Evolutionary conservation across 2,113 vertebrate genomes (phyloP).

Genomic region (Leptodactylus fuscus): DNA sequence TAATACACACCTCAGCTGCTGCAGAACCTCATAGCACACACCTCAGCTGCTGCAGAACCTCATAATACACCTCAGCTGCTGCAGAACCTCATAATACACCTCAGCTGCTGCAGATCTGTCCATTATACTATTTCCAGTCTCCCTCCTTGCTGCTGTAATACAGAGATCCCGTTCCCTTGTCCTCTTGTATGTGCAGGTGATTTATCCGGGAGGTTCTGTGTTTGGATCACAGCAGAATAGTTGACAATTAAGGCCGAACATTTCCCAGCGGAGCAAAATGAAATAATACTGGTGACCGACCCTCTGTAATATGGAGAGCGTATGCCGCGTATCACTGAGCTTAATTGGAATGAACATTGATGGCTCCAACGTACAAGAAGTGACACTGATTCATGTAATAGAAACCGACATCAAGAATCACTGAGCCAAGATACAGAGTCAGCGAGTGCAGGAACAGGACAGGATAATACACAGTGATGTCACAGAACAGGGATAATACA

Average conservation of each 20-base stretch:
- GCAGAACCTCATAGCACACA: too few species aligned
- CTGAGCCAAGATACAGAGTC: neutral
- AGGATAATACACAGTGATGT: neutral
- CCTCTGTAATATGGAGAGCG: neutral
- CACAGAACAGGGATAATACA: neutral
- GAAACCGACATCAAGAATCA: neutral
- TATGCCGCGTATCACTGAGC: constrained; percentile 1
- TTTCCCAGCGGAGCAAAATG: neutral
- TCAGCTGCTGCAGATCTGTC: too few species aligned
- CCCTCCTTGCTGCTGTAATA: too few species aligned
- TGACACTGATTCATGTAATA: neutral
- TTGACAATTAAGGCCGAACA: neutral
- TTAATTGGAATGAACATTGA: neutral
- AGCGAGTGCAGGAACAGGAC: neutral
- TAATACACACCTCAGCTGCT: too few species aligned
- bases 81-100: too few species aligned
- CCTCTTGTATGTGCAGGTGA: neutral
- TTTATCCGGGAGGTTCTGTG: neutral
- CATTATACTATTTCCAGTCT: too few species aligned
- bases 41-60: too few species aligned
- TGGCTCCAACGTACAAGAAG: neutral
- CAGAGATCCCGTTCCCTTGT: too few species aligned
- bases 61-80: too few species aligned
- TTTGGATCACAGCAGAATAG: neutral
- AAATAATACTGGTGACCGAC: neutral